phyloP scores from a whole-genome alignment of 2,888 invertebrate species.

The Gymnocheta viridis region DNA sequence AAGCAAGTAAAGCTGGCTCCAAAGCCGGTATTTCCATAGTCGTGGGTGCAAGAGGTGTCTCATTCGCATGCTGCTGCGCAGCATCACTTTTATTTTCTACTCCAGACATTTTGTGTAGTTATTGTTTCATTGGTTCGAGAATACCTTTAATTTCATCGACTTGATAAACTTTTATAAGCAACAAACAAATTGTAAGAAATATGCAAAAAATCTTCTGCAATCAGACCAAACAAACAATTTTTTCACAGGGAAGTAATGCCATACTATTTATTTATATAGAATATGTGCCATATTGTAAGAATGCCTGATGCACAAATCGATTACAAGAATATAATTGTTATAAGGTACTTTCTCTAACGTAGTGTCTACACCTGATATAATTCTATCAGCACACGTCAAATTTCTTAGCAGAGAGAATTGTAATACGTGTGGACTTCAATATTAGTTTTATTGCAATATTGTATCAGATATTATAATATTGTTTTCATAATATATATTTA shows the following conservation, averaged over 20 bases:
- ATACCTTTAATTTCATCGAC: background rate
- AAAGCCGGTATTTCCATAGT: conserved; percentile 37
- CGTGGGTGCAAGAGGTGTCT: background rate
- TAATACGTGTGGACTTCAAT: no score
- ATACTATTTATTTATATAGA: background rate
- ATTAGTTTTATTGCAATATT: no score
- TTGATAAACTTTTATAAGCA: background rate
- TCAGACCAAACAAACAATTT: conserved; percentile 39
- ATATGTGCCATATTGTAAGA: background rate
- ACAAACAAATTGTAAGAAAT: background rate
- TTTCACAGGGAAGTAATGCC: background rate
- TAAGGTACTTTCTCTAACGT: no score
- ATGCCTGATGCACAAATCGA: no score
- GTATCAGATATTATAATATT: no score
- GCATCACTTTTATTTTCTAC: conserved; percentile 10
- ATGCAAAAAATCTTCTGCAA: background rate
- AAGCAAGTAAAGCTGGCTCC: background rate
- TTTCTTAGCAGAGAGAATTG: no score
- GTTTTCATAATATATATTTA: no score
- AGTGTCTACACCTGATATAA: no score
- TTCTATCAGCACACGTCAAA: background rate
- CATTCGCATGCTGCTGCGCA: background rate
- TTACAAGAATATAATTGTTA: no score
- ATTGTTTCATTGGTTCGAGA: background rate
- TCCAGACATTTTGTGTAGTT: conserved; percentile 17